Evolutionary conservation across 2,113 vertebrate genomes (phyloP).

Genomic region (Cyprinodon brontotheroides): DNA sequence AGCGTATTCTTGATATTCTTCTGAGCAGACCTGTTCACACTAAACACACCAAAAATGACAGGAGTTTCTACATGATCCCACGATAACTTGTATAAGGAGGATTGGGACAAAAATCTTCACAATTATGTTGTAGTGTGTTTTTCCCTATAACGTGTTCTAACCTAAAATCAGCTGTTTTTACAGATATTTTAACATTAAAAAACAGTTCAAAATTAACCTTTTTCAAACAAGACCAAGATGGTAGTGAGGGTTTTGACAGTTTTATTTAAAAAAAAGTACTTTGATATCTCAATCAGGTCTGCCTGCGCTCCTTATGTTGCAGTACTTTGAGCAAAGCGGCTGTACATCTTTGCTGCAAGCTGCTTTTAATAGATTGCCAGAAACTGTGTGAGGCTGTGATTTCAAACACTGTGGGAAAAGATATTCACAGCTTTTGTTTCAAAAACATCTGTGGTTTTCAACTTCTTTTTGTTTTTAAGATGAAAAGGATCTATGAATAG

Average conservation of each 20-base stretch:
- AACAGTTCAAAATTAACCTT: background rate
- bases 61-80: no score
- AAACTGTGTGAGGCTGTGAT: slow-evolving; percentile 10
- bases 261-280: background rate
- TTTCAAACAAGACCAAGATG: background rate
- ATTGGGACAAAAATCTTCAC: no score
- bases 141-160: no score
- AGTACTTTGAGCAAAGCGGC: slow-evolving; percentile 1
- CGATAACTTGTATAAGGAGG: no score
- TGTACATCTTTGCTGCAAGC: slow-evolving; percentile 9
- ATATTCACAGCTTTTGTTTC: slow-evolving; percentile 8
- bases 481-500: background rate
- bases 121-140: no score
- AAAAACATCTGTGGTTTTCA: slow-evolving; percentile 9
- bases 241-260: background rate
- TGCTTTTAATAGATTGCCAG: slow-evolving; percentile 32
- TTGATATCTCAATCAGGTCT: slow-evolving; percentile 8
- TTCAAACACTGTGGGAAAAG: slow-evolving; percentile 14
- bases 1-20: no score
- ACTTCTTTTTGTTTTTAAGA: background rate
- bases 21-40: no score
- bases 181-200: no score
- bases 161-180: no score
- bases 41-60: no score
- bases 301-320: slow-evolving; percentile 10